Conservation (phyloP, 2,888 invertebrate genomes). For the Philhelius pedissequus region DNA sequence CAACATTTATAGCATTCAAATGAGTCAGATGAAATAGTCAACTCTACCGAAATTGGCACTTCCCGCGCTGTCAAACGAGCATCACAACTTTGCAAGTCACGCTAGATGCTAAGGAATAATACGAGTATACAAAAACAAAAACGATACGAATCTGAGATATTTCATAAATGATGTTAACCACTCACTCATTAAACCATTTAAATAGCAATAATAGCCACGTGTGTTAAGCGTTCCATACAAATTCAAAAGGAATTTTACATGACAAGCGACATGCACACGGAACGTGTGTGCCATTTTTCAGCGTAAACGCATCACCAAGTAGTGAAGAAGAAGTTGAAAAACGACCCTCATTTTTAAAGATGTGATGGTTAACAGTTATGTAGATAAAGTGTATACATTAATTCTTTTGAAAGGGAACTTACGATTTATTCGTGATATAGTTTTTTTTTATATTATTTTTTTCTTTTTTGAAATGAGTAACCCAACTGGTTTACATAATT, state of each 20-base stretch:
- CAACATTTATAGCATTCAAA: not conserved
- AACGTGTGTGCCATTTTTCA: slow-evolving; percentile 18
- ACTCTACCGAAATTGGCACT: slow-evolving; percentile 15
- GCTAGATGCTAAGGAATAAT: no score
- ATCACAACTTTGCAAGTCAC: not conserved
- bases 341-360: not conserved
- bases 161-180: slow-evolving; percentile 46
- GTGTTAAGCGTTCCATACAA: slow-evolving; percentile 36
- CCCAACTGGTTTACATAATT: slow-evolving; percentile 54
- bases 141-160: not conserved
- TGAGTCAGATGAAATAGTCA: slow-evolving; percentile 14
- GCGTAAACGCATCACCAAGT: not conserved
- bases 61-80: slow-evolving; percentile 40
- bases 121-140: not conserved
- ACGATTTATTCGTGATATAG: not conserved
- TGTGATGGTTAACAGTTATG: not conserved
- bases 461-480: not conserved
- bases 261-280: slow-evolving; percentile 34
- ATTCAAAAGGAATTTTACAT: slow-evolving; percentile 48
- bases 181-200: slow-evolving; percentile 54
- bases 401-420: not conserved
- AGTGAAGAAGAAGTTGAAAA: not conserved
- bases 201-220: slow-evolving; percentile 58
- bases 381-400: not conserved
- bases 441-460: not conserved